Conservation (phyloP, 2,888 invertebrate species). For the Zygaena filipendulae region DNA sequence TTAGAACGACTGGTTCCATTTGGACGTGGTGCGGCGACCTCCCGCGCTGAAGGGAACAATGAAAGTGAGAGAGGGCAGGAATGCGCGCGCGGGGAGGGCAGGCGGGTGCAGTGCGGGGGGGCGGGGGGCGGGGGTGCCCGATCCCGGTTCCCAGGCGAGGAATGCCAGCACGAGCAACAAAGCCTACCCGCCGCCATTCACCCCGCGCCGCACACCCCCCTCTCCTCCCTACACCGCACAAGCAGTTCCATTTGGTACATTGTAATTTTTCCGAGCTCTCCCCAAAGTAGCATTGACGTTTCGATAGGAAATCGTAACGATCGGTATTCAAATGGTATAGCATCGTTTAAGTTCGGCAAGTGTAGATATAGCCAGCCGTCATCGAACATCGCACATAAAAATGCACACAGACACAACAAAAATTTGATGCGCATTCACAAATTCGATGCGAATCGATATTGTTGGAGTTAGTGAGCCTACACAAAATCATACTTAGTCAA, state of each 20-base stretch:
- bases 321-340: slow-evolving; percentile 7
- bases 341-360: slow-evolving; percentile 11
- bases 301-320: neutral
- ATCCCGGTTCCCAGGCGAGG: slow-evolving; percentile 66
- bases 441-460: no score
- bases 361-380: no score
- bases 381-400: no score
- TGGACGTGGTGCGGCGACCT: slow-evolving; percentile 54
- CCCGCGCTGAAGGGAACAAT: slow-evolving; percentile 64
- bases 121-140: slow-evolving; percentile 28
- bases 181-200: slow-evolving; percentile 63
- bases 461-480: no score
- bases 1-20: slow-evolving; percentile 49
- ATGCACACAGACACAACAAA: no score
- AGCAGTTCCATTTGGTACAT: slow-evolving; percentile 41
- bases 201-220: slow-evolving; percentile 37
- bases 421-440: no score
- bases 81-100: slow-evolving; percentile 33
- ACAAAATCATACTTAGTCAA: no score
- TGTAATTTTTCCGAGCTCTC: slow-evolving; percentile 54
- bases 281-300: neutral
- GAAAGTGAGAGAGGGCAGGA: slow-evolving; percentile 66
- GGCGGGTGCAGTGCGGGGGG: slow-evolving; percentile 31
- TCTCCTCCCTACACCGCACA: slow-evolving; percentile 24
- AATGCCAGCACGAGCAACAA: slow-evolving; percentile 65